Percentiles rank a stretch among this genome's conserved stretches.
phyloP scores from a whole-genome alignment of 2,888 invertebrate species.

The Tinea pellionella region DNA sequence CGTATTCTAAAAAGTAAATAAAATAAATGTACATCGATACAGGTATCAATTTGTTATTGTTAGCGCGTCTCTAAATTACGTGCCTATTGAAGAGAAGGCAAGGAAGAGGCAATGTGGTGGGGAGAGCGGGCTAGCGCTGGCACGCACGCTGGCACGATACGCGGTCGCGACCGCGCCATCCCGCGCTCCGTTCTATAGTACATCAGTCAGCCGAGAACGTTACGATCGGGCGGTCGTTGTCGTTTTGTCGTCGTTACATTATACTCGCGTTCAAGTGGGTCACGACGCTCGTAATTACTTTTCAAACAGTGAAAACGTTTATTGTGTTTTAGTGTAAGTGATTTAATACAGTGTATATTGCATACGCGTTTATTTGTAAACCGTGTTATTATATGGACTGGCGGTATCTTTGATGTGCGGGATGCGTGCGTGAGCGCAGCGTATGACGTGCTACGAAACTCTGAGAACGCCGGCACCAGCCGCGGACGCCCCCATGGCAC shows the following conservation, averaged over 20 bases:
- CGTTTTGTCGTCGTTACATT: slow-evolving; percentile 28
- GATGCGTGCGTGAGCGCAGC: slow-evolving; percentile 71
- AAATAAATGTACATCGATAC: too few relatives aligned
- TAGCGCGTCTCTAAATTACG: background rate
- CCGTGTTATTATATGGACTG: slow-evolving; percentile 20
- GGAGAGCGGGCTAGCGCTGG: background rate
- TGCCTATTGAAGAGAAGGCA: slow-evolving; percentile 10
- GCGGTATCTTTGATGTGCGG: slow-evolving; percentile 64
- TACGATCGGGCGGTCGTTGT: slow-evolving; percentile 40
- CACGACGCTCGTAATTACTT: slow-evolving; percentile 44
- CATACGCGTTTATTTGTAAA: slow-evolving; percentile 34
- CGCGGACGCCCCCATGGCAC: slow-evolving; percentile 75
- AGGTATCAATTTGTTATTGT: slow-evolving; percentile 5
- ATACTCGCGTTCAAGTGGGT: slow-evolving; percentile 61
- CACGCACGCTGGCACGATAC: slow-evolving; percentile 9
- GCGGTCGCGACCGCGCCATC: slow-evolving; percentile 7
- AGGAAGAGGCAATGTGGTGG: slow-evolving; percentile 16
- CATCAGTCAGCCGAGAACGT: slow-evolving; percentile 54
- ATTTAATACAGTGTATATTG: slow-evolving; percentile 32
- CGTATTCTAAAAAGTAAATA: too few relatives aligned
- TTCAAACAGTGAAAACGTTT: slow-evolving; percentile 30
- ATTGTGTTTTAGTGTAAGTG: slow-evolving; percentile 15
- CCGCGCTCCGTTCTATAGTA: background rate
- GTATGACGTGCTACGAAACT: slow-evolving; percentile 71
- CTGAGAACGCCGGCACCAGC: slow-evolving; percentile 66